Base-by-base conservation (phyloP, 92 coral and sea anemone species). In the Heliopora coerulea region DNA sequence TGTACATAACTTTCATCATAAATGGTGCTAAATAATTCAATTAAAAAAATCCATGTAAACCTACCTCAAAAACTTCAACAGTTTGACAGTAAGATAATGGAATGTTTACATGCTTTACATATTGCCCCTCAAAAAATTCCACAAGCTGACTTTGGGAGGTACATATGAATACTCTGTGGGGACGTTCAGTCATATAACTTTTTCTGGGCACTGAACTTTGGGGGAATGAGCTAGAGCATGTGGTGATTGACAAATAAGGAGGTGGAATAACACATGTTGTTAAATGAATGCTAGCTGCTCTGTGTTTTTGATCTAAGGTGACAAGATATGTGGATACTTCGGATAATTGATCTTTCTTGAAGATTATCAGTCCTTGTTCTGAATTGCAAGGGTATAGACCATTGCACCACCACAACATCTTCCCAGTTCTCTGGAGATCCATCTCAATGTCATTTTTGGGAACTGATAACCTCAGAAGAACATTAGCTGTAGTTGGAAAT, bases 101-200 rank as follows among this genome's bases (percentile, higher is more conserved):
- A 39, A 95, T 61, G 32, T 86, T 87, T 58, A 90, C 85, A 74
- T 84, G 86, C 65, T 73, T 78, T 26, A 61, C 80, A 27, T 85
- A 86, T 14, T 66, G 74, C 34, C 99, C 96, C 65, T 54, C 54
- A 10, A 33, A 44, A 73, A 95, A 90, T 57, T 78, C 83, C 46
- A 95, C 33, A n/a, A 95, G 85, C 74, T 95, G 99, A 35, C 85
- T 88, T 41, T 72, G 83, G 49, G 83, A 63, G 59, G 93, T 88
- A 41, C 80, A 83, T 54, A 82, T 61, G 18, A 66, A 77, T 58
- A 85, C 62, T 23, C 39, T 79, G 26, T 72, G 52, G 34, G 59
- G 20, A 59, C 10, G 19, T 44, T 59, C 24, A 30, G 46, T 29
- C 30, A 70, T 4, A 18, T 54, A 27, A n/a, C 29, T 3, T 52